These are phyloP conservation scores for Collichthys lucidus DNA, from an alignment of 2,113 vertebrate species.

Conservation along the genomic window DNA sequence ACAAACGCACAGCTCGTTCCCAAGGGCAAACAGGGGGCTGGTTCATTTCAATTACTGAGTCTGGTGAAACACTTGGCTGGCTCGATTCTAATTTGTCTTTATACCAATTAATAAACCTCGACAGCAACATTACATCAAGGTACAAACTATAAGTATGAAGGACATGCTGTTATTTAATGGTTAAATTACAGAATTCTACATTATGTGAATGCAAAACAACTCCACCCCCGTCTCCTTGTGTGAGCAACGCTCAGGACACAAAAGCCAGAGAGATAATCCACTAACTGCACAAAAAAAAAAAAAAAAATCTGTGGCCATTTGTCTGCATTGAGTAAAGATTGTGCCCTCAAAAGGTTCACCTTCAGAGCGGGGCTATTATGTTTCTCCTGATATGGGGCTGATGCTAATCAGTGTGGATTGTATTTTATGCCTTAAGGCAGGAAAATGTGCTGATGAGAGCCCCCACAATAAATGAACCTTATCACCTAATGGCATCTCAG, in stretches of 20 bases:
- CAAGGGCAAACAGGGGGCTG: constrained; percentile 61
- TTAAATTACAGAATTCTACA: constrained; percentile 70
- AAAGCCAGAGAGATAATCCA: constrained; percentile 65
- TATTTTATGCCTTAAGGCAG: constrained; percentile 90
- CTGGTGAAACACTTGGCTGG: constrained; percentile 52
- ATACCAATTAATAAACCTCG: constrained; percentile 81
- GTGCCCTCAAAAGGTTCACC: constrained; percentile 88
- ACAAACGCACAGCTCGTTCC: constrained; percentile 31
- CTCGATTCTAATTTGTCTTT: constrained; percentile 70
- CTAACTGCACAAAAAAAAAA: too few species aligned
- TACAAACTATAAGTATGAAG: constrained; percentile 78
- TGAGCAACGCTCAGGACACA: constrained; percentile 52
- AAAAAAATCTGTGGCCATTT: constrained; percentile 68
- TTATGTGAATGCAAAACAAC: constrained; percentile 74
- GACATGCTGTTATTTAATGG: constrained; percentile 73
- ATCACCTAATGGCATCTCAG: constrained; percentile 94
- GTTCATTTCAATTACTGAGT: constrained; percentile 64
- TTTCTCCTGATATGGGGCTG: constrained; percentile 88
- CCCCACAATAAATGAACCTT: constrained; percentile 95
- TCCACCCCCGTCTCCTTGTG: constrained; percentile 7
- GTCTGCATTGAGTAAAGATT: constrained; percentile 73
- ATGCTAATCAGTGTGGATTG: constrained; percentile 92
- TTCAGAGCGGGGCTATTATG: constrained; percentile 87
- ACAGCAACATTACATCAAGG: constrained; percentile 78
- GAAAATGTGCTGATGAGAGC: constrained; percentile 93